These are phyloP conservation scores for Pherbina coryleti DNA, from an alignment of 2,888 invertebrate genomes.

Conservation along the genomic window DNA sequence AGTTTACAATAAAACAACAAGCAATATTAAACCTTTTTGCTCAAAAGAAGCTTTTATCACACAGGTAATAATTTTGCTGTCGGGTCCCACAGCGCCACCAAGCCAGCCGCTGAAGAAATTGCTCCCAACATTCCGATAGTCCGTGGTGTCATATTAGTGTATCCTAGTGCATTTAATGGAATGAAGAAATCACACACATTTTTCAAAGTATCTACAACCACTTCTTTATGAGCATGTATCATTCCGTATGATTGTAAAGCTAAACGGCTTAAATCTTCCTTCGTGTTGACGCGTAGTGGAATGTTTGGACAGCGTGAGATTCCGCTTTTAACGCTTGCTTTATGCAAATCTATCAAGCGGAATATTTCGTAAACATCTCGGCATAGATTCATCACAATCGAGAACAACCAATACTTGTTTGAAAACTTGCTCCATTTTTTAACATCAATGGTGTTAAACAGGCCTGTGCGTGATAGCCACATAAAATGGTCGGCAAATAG, in stretches of 20 bases:
- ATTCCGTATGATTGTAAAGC: conserved; percentile 59
- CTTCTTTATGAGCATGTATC: conserved; percentile 72
- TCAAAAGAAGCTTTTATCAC: conserved; percentile 46
- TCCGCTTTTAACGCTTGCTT: conserved; percentile 67
- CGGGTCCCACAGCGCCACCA: conserved; percentile 83
- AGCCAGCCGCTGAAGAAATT: conserved; percentile 84
- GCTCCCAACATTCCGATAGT: conserved; percentile 83
- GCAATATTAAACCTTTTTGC: no score
- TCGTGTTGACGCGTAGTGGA: conserved; percentile 57
- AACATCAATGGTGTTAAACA: conserved; percentile 75
- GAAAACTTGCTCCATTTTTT: conserved; percentile 81
- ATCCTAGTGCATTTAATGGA: conserved; percentile 85
- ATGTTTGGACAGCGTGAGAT: conserved; percentile 55
- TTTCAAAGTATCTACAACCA: conserved; percentile 86
- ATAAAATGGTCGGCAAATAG: conserved; percentile 88
- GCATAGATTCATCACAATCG: conserved; percentile 82
- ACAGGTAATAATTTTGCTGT: conserved; percentile 80
- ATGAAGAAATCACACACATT: conserved; percentile 90
- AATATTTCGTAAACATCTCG: conserved; percentile 89
- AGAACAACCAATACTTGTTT: conserved; percentile 88
- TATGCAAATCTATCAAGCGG: conserved; percentile 74
- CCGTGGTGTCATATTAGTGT: conserved; percentile 82
- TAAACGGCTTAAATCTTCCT: conserved; percentile 55
- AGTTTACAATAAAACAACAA: background rate
- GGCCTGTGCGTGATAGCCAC: conserved; percentile 84